Base-by-base conservation (phyloP, 1,140 invertebrate genomes). In the Monochamus saltuarius region DNA sequence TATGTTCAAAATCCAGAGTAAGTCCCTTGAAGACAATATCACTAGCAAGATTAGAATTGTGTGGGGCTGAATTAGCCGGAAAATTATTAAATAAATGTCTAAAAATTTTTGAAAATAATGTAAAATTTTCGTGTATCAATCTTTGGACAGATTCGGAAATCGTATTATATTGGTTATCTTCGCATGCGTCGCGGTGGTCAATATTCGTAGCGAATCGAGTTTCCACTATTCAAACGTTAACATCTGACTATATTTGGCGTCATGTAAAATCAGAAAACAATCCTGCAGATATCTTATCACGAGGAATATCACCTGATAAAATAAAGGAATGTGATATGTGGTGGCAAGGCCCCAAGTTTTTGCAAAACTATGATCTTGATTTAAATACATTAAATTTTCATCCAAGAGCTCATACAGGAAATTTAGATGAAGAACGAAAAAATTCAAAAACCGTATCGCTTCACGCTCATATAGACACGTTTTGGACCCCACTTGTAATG, bases 1-100 rank as follows among this genome's bases (percentile, higher is more conserved):
- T 78, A n/a, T 59, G 50, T 17, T 59, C 69, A 1, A 79, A 80
- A 60, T 66, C 72, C 42, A 67, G 73, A 57, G 76, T 81, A 1
- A 29, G 71, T 78, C 78, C 78, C 36, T 40, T 78, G 0, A 79
- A 79, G 70, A 61, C 54, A 9, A 46, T 64, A 1, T 73, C 77
- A n/a, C 70, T 83, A 16, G 79, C 82, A 7, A 49, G 78, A 59
- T 64, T 83, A 16, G 82, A 83, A 67, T 63, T 83, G 13, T 73
- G 66, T 51, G 79, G 72, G 7, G 79, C 80, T 7, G 43, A 29
- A 6, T 29, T 29, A 29, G 2, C 22, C 2, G 2, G 2, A 29
- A 29, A 29, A 29, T 29, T 73, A 1, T 46, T 81, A 16, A 2
- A 60, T 70, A 1, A 64, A 59, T 22, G 75, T 72, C 56, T 77